Conservation (phyloP, 2,113 vertebrate species). For the Chloropsis hardwickii region DNA sequence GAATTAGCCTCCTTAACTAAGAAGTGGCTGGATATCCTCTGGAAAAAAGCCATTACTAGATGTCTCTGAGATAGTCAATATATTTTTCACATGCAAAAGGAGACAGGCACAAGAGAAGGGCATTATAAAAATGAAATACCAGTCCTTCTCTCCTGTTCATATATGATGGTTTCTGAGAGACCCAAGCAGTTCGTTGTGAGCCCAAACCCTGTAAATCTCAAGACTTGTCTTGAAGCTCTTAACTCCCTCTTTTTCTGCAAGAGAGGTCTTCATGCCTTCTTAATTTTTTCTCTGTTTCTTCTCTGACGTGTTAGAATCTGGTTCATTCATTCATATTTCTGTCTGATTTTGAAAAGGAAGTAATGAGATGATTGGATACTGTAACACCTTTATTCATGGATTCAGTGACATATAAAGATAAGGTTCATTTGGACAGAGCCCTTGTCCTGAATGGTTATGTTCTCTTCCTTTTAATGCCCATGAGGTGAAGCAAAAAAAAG, state of each 20-base stretch:
- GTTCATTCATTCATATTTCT: background rate
- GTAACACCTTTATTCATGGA: background rate
- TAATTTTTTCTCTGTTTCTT: background rate
- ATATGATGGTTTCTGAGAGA: background rate
- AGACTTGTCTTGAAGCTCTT: too few relatives aligned
- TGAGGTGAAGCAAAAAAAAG: background rate
- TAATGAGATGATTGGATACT: background rate
- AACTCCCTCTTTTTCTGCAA: background rate
- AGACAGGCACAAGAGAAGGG: background rate
- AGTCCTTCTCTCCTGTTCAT: background rate
- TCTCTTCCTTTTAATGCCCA: background rate
- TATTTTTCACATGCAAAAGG: background rate
- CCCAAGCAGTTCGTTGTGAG: accelerated
- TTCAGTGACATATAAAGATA: background rate
- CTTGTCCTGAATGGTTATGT: accelerated
- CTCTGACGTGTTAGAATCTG: background rate
- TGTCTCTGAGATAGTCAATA: background rate
- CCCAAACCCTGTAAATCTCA: background rate
- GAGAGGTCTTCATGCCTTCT: background rate
- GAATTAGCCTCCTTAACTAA: background rate
- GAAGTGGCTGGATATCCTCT: background rate
- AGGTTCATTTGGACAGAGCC: background rate
- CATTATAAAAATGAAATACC: background rate
- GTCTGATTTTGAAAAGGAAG: background rate
- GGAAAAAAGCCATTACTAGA: background rate